Conservation (phyloP, 2,113 vertebrate genomes). For the Illadopsis cleaveri region DNA sequence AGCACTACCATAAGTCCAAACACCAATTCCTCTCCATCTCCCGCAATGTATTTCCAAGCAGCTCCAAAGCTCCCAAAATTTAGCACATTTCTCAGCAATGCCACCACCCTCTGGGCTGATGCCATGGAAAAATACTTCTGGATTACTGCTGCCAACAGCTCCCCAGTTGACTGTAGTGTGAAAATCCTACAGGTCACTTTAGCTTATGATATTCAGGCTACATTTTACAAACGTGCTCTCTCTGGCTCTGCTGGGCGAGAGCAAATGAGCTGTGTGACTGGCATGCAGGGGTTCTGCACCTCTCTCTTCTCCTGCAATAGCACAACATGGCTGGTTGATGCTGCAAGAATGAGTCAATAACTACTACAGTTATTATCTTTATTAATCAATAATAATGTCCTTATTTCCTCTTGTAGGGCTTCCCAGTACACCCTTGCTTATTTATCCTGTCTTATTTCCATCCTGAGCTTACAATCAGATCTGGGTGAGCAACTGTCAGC, state of each 20-base stretch:
- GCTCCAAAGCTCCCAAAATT: neutral
- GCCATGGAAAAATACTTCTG: neutral
- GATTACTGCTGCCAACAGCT: neutral
- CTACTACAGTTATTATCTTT: neutral
- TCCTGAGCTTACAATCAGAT: neutral
- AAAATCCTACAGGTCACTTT: neutral
- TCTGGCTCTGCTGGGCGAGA: fast-evolving
- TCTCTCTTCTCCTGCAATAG: neutral
- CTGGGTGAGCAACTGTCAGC: fast-evolving
- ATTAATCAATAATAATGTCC: slow-evolving; percentile 27
- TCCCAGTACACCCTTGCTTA: neutral
- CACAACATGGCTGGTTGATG: neutral
- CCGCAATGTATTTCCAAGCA: neutral
- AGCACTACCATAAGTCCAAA: neutral
- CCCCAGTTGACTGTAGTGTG: neutral
- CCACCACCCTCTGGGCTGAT: neutral
- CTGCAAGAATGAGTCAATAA: neutral
- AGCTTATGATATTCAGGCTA: neutral
- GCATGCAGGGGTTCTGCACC: neutral
- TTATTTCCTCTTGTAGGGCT: slow-evolving; percentile 6
- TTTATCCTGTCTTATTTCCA: neutral
- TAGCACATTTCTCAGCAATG: neutral
- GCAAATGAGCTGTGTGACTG: neutral
- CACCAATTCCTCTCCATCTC: neutral
- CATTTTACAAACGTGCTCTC: neutral